Evolutionary conservation across 53 echinoderm and acorn worm genomes (phyloP), one percentile per base, ranked within the genome.

Genomic region (Paracentrotus lividus): DNA sequence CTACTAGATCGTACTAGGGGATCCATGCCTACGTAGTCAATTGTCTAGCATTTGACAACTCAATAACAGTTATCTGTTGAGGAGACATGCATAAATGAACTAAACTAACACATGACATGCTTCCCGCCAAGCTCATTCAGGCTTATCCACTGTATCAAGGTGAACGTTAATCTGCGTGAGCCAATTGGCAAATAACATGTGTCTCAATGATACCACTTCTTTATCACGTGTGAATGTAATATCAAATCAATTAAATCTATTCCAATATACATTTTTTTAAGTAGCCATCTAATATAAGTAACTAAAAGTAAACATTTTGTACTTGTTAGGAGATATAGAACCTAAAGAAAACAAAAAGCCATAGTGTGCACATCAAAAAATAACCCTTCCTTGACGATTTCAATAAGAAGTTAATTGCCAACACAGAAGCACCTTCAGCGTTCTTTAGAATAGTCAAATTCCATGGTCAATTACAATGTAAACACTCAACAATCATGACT

Each of bases 131-230:
- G 67, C 1, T 67, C 10, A 29, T 67, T 67, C n/a, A 29, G 2
- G 81, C 44, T 81, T 27, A 81, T 81, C n/a, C 47, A 81, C n/a
- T 14, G 49, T 47, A 24, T 47, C 45, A 81, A 45, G 47, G 44
- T 9, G 24, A 33, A n/a, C 47, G 47, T 2, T 47, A 47, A 81
- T 49, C 10, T 47, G 24, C 27, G 42, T 81, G 26, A 81, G 24
- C 76, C 42, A 21, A 76, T 76, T 81, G 81, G 81, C 49, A 47
- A 47, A 47, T 47, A 45, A 72, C 45, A 81, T 81, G 47, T 81
- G 49, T 81, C 26, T 47, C 24, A 45, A 45, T 47, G 15, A 27
- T 9, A 6, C 81, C 26, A 21, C 12, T 20, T 66, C 32, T 66
- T 59, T 59, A 16, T 59, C 18, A 20, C 18, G 21, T 15, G 60